These are phyloP conservation scores for Hesperophylax magnus DNA, from an alignment of 1,140 invertebrate species.

Conservation along the genomic window DNA sequence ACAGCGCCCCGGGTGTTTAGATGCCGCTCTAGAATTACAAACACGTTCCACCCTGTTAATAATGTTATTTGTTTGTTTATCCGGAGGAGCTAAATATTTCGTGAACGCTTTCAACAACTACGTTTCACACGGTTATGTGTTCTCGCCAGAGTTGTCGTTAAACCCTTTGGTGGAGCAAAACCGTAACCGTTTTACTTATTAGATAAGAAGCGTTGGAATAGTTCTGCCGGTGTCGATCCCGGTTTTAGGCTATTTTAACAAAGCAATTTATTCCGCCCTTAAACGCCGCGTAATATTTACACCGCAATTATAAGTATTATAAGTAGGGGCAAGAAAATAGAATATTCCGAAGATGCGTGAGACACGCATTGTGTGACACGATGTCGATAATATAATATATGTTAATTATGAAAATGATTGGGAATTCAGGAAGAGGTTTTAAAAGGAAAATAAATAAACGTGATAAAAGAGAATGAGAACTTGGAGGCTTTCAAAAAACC, in stretches of 20 bases:
- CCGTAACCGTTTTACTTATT: too few relatives aligned
- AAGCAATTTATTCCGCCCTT: too few relatives aligned
- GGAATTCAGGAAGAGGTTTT: too few relatives aligned
- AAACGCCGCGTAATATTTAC: too few relatives aligned
- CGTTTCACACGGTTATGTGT: neutral
- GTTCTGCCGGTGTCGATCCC: too few relatives aligned
- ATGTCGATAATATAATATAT: neutral
- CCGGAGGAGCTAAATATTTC: conserved; percentile 5
- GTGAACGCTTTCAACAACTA: neutral
- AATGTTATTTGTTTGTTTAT: conserved; percentile 29
- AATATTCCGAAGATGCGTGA: neutral
- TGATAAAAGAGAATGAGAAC: too few relatives aligned
- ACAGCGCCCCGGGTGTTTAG: neutral
- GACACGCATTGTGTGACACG: neutral
- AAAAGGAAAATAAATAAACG: too few relatives aligned
- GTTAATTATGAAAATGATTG: neutral
- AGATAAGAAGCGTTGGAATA: too few relatives aligned
- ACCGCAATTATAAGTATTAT: too few relatives aligned
- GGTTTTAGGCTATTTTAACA: too few relatives aligned
- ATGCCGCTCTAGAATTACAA: conserved; percentile 8
- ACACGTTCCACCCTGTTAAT: conserved; percentile 18
- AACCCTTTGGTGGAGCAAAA: neutral
- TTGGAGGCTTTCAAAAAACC: too few relatives aligned
- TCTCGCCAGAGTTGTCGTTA: neutral
- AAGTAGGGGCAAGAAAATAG: too few relatives aligned